Conservation (phyloP, 1,140 invertebrate species). For the Pogonomyrmex barbatus region DNA sequence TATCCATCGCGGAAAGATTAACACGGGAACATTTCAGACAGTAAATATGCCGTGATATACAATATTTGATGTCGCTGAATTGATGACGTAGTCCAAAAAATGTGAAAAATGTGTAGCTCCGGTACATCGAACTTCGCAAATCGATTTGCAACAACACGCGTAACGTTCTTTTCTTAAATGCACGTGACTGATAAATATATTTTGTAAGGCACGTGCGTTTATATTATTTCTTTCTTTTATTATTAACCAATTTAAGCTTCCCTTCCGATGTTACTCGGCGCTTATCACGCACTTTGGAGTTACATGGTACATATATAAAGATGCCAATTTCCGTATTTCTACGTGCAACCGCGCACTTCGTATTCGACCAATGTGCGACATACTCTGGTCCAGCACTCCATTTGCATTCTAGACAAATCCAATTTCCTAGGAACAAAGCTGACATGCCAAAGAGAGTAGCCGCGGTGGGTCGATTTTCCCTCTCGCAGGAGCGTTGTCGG, state of each 20-base stretch:
- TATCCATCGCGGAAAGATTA: conserved; percentile 7
- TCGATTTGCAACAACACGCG: background rate
- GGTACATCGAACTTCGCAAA: background rate
- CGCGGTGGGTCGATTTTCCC: conserved; percentile 60
- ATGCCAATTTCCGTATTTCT: conserved; percentile 51
- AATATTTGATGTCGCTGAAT: background rate
- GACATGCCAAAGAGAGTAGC: conserved; percentile 60
- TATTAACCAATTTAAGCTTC: background rate
- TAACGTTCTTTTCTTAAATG: background rate
- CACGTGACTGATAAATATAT: background rate
- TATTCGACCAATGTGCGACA: conserved; percentile 55
- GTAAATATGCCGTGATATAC: background rate
- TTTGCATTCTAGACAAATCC: conserved; percentile 79
- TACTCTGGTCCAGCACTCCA: conserved; percentile 65
- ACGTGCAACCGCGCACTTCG: conserved; percentile 11
- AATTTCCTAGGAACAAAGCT: conserved; percentile 76
- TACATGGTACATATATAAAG: conserved; percentile 15
- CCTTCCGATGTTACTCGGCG: background rate
- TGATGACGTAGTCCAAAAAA: background rate
- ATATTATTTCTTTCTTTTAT: background rate
- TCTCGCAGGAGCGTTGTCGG: conserved; percentile 59
- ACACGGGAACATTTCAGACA: background rate
- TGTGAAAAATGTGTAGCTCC: background rate
- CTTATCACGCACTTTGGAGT: conserved; percentile 12
- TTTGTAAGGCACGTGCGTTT: background rate